Evolutionary conservation across 2,797 vertebrate genomes (phyloP).

Genomic region (Bothrops alternatus): DNA sequence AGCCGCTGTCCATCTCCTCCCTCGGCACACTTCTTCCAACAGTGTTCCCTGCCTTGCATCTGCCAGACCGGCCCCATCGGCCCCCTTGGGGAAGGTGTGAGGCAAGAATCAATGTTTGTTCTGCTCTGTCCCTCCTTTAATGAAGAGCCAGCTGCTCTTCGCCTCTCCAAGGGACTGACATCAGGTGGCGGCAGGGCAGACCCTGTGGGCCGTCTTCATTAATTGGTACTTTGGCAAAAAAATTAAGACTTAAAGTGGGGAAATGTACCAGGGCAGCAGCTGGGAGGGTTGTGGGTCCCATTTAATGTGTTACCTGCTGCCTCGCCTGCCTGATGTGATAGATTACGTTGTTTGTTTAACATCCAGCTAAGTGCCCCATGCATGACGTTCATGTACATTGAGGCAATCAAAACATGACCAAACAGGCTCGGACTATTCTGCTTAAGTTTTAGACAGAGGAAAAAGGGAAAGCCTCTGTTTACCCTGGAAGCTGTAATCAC

Average conservation of each 20-base stretch:
- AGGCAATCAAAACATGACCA: not conserved
- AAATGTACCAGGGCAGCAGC: conserved; percentile 30
- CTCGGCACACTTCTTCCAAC: conserved; percentile 23
- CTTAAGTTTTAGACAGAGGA: not conserved
- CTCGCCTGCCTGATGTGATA: not conserved
- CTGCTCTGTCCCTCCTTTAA: not conserved
- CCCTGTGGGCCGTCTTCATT: conserved; percentile 50
- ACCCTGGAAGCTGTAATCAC: not conserved
- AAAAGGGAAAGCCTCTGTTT: not conserved
- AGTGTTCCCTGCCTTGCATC: conserved; percentile 51
- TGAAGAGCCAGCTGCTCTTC: conserved; percentile 52
- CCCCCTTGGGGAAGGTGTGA: conserved; percentile 22
- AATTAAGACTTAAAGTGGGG: not conserved
- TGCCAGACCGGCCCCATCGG: conserved; percentile 23
- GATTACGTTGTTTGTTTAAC: conserved; percentile 21
- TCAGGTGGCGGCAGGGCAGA: not conserved
- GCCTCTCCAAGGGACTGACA: conserved; percentile 10
- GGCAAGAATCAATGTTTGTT: conserved; percentile 13
- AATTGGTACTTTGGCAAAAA: conserved; percentile 5
- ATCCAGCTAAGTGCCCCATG: rapidly evolving
- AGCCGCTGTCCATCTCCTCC: conserved; percentile 15
- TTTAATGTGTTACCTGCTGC: conserved; percentile 40
- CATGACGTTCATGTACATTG: not conserved
- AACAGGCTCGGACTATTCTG: not conserved
- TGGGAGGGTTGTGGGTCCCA: not conserved